A percentile compares a stretch with the other conserved stretches of the same genome.
These are phyloP conservation scores for Glyptemys insculpta DNA, from an alignment of 2,797 vertebrate species.

Conservation along the genomic window DNA sequence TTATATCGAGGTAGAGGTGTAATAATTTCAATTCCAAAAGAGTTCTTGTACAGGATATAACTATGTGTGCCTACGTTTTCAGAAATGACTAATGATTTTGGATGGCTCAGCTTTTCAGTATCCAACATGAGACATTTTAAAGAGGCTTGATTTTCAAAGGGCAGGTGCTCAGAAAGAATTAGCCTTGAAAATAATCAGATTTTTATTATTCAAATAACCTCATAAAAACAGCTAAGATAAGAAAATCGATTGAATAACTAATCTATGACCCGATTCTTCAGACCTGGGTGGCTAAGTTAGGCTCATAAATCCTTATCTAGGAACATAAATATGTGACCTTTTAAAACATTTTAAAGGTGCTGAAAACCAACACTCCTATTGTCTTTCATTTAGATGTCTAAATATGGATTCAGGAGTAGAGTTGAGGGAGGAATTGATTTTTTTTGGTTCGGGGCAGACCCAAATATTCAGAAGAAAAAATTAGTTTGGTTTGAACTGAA, in stretches of 20 bases:
- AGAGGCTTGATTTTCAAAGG: background rate
- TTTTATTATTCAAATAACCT: background rate
- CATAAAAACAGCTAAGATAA: background rate
- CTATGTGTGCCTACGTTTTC: background rate
- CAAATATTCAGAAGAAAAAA: too few relatives aligned
- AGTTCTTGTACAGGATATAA: background rate
- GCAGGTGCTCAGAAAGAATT: background rate
- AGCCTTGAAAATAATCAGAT: background rate
- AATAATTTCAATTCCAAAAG: background rate
- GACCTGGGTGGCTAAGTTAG: background rate
- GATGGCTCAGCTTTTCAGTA: background rate
- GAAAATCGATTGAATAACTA: background rate
- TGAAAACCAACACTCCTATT: background rate
- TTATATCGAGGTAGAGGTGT: too few relatives aligned
- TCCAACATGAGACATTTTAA: background rate
- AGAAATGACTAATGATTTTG: background rate
- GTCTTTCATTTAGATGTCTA: too few relatives aligned
- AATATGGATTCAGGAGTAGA: too few relatives aligned
- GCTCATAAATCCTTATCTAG: background rate
- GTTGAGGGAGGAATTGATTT: too few relatives aligned
- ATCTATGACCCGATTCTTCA: background rate
- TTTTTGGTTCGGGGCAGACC: too few relatives aligned
- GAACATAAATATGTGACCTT: background rate
- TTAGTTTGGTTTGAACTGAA: too few relatives aligned
- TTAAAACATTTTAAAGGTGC: background rate